A percentile compares a stretch with the other conserved stretches of the same genome.
phyloP scores from a whole-genome alignment of 2,797 vertebrate genomes.

The Prunella strophiata region DNA sequence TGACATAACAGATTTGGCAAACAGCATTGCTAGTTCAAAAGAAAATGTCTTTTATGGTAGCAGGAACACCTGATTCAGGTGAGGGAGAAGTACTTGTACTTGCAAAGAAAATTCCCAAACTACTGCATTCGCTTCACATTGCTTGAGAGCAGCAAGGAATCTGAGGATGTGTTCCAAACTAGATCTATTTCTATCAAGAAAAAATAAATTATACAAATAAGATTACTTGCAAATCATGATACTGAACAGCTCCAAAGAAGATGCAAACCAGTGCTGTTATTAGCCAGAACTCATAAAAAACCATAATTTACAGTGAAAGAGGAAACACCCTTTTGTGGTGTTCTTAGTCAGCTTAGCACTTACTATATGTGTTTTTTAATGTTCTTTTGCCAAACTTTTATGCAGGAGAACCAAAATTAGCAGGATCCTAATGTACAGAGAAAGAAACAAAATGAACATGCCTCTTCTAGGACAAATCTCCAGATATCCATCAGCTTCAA shows the following conservation, averaged over 20 bases:
- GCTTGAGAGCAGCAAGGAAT: not conserved
- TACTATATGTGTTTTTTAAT: not conserved
- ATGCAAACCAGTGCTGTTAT: not conserved
- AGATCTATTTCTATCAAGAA: not conserved
- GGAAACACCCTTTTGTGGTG: not conserved
- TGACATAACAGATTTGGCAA: not conserved
- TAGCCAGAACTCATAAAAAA: not conserved
- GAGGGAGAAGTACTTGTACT: not conserved
- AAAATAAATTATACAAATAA: not conserved
- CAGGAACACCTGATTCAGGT: not conserved
- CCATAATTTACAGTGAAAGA: not conserved
- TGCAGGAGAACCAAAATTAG: not conserved
- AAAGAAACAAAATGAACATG: not conserved
- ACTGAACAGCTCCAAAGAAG: not conserved
- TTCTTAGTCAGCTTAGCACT: not conserved
- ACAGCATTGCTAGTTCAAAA: not conserved
- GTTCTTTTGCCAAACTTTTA: not conserved
- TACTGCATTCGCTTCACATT: fast-evolving
- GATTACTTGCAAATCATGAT: not conserved
- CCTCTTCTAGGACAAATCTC: not conserved
- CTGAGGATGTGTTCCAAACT: not conserved
- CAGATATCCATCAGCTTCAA: not conserved
- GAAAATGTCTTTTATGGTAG: not conserved
- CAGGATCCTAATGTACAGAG: not conserved
- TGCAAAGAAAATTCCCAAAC: not conserved